phyloP scores from a whole-genome alignment of 1,140 invertebrate species.

The Sitophilus oryzae region DNA sequence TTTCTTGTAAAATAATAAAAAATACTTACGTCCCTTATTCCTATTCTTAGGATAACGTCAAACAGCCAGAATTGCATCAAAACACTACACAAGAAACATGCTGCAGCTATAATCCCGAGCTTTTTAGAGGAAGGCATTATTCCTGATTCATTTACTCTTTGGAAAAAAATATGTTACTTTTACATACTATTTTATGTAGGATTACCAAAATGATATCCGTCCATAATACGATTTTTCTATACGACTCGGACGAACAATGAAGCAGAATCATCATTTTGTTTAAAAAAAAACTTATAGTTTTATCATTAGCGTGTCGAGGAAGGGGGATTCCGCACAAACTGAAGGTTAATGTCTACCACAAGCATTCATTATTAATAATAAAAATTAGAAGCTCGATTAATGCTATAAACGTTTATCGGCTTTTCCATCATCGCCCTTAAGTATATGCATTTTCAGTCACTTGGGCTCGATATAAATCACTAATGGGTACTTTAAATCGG shows the following conservation, averaged over 20 bases:
- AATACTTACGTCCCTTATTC: constrained; percentile 27
- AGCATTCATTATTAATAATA: background rate
- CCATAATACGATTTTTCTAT: too few species aligned
- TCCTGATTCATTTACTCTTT: too few species aligned
- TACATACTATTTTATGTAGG: too few species aligned
- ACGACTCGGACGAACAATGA: too few species aligned
- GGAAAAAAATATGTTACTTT: too few species aligned
- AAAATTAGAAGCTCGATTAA: background rate
- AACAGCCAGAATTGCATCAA: constrained; percentile 25
- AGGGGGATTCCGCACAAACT: too few species aligned
- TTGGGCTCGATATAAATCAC: too few species aligned
- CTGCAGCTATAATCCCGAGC: constrained; percentile 32
- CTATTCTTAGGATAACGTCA: constrained; percentile 20
- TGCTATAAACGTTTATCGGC: background rate
- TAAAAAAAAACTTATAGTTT: background rate
- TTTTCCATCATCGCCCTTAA: background rate
- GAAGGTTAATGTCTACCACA: background rate
- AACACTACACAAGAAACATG: constrained; percentile 20
- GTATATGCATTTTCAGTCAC: too few species aligned
- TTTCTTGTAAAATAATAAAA: too few species aligned
- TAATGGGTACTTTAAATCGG: too few species aligned
- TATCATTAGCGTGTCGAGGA: background rate
- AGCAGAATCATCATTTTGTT: too few species aligned
- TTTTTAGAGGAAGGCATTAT: constrained; percentile 19
- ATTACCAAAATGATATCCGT: too few species aligned